Percentiles rank a stretch among this genome's conserved stretches.
phyloP scores from a whole-genome alignment of 1,140 invertebrate genomes.

The Drosophila auraria region DNA sequence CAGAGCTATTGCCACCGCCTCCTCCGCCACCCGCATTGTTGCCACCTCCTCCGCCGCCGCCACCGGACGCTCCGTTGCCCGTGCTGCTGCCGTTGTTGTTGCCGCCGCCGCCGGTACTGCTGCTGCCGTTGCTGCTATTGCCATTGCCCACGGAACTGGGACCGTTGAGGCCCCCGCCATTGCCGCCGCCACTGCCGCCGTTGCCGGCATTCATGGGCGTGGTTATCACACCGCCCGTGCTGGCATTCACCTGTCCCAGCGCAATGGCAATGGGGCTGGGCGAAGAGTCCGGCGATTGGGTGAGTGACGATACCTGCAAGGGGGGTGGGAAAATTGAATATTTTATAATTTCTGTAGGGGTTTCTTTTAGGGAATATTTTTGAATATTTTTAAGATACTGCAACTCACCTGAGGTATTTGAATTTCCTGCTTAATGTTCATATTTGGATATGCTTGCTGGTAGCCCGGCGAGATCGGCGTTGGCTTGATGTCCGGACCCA shows the following conservation, averaged over 20 bases:
- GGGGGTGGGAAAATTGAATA: background rate
- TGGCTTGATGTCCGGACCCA: slow-evolving; percentile 87
- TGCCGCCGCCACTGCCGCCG: slow-evolving; percentile 85
- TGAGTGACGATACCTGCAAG: slow-evolving; percentile 92
- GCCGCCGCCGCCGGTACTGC: slow-evolving; percentile 85
- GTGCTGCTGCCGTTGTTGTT: slow-evolving; percentile 70
- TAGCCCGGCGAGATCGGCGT: slow-evolving; percentile 85
- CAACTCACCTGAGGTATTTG: slow-evolving; percentile 94
- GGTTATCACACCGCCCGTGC: slow-evolving; percentile 75
- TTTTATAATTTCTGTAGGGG: background rate
- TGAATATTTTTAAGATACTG: no score
- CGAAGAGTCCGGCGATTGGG: slow-evolving; percentile 93
- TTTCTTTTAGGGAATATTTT: no score
- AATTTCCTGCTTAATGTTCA: slow-evolving; percentile 97
- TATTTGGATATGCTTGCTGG: slow-evolving; percentile 89
- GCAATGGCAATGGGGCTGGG: slow-evolving; percentile 92
- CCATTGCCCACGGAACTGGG: slow-evolving; percentile 67
- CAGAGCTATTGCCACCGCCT: slow-evolving; percentile 68
- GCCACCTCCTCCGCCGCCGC: slow-evolving; percentile 46
- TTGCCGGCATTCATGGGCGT: slow-evolving; percentile 73
- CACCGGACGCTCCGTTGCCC: slow-evolving; percentile 45
- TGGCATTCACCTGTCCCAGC: slow-evolving; percentile 87
- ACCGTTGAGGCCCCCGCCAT: slow-evolving; percentile 59
- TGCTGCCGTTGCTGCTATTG: slow-evolving; percentile 80
- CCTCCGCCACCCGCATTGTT: slow-evolving; percentile 68